Evolutionary conservation across 2,113 vertebrate species (phyloP).

Genomic region (Otis tarda): DNA sequence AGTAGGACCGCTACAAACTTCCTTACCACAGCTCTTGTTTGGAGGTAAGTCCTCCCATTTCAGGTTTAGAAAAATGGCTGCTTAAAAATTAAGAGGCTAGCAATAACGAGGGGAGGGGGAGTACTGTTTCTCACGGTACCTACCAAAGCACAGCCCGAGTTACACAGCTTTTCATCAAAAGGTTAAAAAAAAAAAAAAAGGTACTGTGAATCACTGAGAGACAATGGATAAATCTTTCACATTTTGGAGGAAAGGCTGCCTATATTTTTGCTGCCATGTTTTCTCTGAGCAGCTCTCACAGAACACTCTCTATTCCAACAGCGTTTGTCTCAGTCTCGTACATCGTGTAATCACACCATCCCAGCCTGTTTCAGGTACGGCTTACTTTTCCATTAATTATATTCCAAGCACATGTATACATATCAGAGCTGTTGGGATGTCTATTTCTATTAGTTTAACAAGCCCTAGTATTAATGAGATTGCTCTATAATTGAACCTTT

Average conservation of each 20-base stretch:
- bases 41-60: not conserved
- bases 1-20: not conserved
- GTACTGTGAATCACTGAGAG: not conserved
- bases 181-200: not conserved
- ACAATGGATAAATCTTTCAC: not conserved
- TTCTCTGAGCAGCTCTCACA: not conserved
- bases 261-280: not conserved
- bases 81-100: not conserved
- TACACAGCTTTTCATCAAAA: not conserved
- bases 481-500: conserved; percentile 93
- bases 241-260: not conserved
- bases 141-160: not conserved
- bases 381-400: conserved; percentile 86
- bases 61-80: not conserved
- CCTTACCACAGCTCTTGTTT: not conserved
- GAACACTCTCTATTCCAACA: not conserved
- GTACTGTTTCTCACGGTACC: not conserved
- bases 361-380: conserved; percentile 75
- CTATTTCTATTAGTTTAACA: conserved; percentile 90
- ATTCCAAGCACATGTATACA: conserved; percentile 87
- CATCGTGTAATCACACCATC: conserved; percentile 18
- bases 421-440: conserved; percentile 85
- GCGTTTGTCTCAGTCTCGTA: conserved; percentile 8
- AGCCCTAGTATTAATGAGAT: conserved; percentile 95
- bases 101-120: not conserved